Conservation (phyloP, 2,797 vertebrate species). For the Pseudotriccus pelzelni region DNA sequence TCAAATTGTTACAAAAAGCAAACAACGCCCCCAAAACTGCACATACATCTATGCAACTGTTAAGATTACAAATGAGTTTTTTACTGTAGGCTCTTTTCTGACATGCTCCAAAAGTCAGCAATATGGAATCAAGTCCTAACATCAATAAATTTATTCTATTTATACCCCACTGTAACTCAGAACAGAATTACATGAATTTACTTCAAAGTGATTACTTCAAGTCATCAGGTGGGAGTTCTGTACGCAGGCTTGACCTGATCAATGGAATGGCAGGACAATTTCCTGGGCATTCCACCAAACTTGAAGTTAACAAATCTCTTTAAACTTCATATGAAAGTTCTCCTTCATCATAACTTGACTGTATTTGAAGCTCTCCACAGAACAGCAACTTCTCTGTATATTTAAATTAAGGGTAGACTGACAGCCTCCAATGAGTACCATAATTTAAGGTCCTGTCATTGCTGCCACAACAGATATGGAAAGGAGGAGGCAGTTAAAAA, state of each 20-base stretch:
- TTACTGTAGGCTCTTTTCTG: background rate
- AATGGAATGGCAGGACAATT: background rate
- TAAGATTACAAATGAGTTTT: background rate
- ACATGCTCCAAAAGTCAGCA: background rate
- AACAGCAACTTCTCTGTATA: background rate
- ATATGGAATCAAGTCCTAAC: background rate
- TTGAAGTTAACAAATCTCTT: background rate
- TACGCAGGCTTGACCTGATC: background rate
- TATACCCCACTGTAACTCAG: background rate
- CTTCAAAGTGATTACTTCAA: background rate
- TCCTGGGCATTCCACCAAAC: background rate
- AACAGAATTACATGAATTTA: background rate
- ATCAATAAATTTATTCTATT: background rate
- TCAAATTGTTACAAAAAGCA: background rate
- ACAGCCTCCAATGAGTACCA: background rate
- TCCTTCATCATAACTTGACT: background rate
- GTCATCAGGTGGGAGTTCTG: background rate
- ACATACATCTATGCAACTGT: background rate
- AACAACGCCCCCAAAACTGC: background rate
- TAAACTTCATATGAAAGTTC: background rate
- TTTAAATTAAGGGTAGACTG: background rate
- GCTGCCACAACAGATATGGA: background rate
- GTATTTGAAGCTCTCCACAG: background rate
- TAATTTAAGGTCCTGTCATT: slow-evolving; percentile 3
- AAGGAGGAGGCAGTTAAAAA: background rate